Evolutionary conservation across 2,888 invertebrate species (phyloP), one percentile per base, ranked within the genome.

Genomic region (Drosophila imparisetae): DNA sequence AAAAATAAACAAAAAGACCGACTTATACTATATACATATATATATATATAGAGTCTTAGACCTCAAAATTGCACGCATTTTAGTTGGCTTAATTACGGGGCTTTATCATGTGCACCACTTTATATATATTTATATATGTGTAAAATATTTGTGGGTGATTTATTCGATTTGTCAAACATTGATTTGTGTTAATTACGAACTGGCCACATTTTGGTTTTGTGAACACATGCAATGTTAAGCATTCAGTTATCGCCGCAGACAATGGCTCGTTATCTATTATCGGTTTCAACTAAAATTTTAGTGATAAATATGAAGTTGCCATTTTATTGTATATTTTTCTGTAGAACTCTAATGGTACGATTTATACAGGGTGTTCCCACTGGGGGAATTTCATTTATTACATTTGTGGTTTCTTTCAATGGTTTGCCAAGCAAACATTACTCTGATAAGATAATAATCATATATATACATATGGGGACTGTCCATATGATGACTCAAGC

Each of bases 1-100:
- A 18, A 30, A 29, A 63, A 36, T 18, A 27, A 52, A 15, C 52
- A 18, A 34, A 49, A 29, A 38, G 34, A 49, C 21, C 24, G 45
- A 42, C 11, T 27, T n/a, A 36, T 27, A 55, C 13, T 24, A 63
- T 45, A 15, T 45, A 21, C n/a, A n/a, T 40, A n/a, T 38, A 18
- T 8, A 38, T 18, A 38, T 10, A 40, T 13, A 7, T 0, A 45
- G 62, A 66, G 48, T 30, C 36, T 21, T n/a, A 50, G 60, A 45
- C 74, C 61, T 66, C 60, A 53, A 81, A 80, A 84, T 82, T 82
- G 82, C 78, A 83, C 84, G 80, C 82, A 78, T 66, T 80, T 82
- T 78, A 72, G 68, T 68, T 80, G 69, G 48, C 65, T 52, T 83
- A 84, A 84, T 78, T 67, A 65, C 57, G 71, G 36, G 38, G 50